Evolutionary conservation across 2,797 vertebrate species (phyloP).

Genomic region (Peromyscus melanophrys): DNA sequence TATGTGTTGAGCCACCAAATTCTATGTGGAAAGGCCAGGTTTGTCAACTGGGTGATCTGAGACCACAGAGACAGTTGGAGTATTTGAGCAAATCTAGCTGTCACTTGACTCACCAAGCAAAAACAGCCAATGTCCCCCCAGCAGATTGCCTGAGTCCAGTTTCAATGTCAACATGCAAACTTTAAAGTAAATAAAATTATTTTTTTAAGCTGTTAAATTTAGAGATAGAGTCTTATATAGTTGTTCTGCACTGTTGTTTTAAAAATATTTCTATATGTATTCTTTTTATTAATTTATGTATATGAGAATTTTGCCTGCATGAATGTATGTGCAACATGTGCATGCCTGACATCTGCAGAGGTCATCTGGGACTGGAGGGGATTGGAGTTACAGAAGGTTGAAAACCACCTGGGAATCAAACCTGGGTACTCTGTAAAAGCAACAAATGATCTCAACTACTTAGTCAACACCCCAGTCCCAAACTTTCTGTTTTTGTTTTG

Average conservation of each 20-base stretch:
- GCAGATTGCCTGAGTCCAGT: neutral
- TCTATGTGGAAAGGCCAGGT: neutral
- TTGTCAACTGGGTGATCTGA: neutral
- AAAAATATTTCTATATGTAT: neutral
- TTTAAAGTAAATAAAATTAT: neutral
- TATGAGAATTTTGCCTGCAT: neutral
- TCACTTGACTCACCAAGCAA: neutral
- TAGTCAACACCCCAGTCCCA: neutral
- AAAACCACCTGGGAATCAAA: neutral
- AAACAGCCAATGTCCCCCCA: neutral
- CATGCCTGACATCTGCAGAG: neutral
- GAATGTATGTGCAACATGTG: neutral
- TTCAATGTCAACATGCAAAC: neutral
- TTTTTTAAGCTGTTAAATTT: neutral
- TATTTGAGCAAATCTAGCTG: neutral
- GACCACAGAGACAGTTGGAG: neutral
- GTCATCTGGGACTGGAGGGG: neutral
- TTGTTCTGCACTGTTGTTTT: neutral
- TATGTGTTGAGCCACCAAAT: neutral
- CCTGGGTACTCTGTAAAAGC: neutral
- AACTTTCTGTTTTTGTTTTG: neutral
- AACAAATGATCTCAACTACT: neutral
- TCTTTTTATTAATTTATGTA: neutral
- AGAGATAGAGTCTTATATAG: neutral
- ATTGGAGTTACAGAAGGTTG: neutral